phyloP scores from a whole-genome alignment of 2,888 invertebrate genomes.

The Venusia cambrica region DNA sequence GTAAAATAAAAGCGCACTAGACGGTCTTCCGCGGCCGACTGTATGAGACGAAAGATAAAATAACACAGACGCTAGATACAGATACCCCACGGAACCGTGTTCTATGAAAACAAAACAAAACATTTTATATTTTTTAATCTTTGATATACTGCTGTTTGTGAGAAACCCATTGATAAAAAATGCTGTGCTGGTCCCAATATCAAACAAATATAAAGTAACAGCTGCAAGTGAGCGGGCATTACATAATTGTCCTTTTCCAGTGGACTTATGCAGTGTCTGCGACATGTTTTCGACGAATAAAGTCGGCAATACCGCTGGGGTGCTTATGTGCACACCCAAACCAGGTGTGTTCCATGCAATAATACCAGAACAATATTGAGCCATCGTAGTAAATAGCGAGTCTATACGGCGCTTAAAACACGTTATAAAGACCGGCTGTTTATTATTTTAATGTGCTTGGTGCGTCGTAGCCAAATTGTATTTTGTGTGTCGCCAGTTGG shows the following conservation, averaged over 20 bases:
- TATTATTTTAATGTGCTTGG: constrained; percentile 14
- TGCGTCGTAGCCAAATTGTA: constrained; percentile 23
- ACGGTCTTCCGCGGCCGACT: too few species aligned
- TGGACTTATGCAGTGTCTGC: constrained; percentile 21
- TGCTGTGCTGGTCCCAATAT: too few species aligned
- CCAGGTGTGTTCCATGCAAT: constrained; percentile 20
- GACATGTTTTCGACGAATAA: constrained; percentile 16
- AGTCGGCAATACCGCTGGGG: constrained; percentile 8
- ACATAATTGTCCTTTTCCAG: constrained; percentile 18
- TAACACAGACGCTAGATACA: too few species aligned
- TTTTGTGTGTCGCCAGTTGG: constrained; percentile 17
- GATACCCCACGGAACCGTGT: too few species aligned
- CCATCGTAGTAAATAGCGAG: constrained; percentile 21
- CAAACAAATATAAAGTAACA: too few species aligned
- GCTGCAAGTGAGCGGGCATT: constrained; percentile 9
- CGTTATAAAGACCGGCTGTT: constrained; percentile 21
- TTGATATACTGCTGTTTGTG: too few species aligned
- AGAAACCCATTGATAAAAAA: too few species aligned
- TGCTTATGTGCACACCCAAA: constrained; percentile 15
- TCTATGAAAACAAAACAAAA: too few species aligned
- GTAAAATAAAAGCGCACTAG: too few species aligned
- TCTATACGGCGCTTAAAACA: constrained; percentile 16
- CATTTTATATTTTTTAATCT: too few species aligned
- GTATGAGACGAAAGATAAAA: too few species aligned
- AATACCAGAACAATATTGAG: constrained; percentile 9